Base-by-base conservation (phyloP, 2,113 vertebrate genomes). In the Chrysemys picta region DNA sequence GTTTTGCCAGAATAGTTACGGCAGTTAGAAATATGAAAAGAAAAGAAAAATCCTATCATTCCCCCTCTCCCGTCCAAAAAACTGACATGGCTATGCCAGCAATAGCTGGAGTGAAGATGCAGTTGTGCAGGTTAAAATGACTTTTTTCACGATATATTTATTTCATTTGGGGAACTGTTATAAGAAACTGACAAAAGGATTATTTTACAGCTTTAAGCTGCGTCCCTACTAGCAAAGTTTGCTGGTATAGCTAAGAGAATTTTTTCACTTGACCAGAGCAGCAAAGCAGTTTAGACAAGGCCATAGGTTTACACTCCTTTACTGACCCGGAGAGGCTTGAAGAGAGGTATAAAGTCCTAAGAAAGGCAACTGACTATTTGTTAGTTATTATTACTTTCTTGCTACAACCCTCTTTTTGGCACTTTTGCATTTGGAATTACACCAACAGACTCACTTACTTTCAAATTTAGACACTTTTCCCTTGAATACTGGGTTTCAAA, bases 361-460 rank as follows among this genome's bases (percentile, higher is more conserved):
- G 53, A 5, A 3, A 82, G 82, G 3, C 22, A 90, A 50, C 31
- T 82, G 65, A 24, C 27, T 35, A 0, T 0, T 6, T 3, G 0
- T 29, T 10, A 45, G 38, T 93, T 75, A 88, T 81, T 1, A 49
- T 9, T 69, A 69, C 69, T 57, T 49, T 5, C 11, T 10, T 0
- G 0, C 16, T 69, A n/a, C 62, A 69, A 69, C 2, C 62, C 62
- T n/a, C 62, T 19, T 17, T 62, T 62, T 14, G 57, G 29, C 12
- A 29, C 27, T 62, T 69, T 17, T 42, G 19, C 31, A 21, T 75
- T 90, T 84, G 50, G 19, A 85, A 53, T 42, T 21, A 50, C 14
- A 7, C 17, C 14, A 84, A 57, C 0, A 1, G 24, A 6, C 24
- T 81, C 0, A 5, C 5, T 19, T 22, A 38, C 72, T 93, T 84